A percentile compares a stretch with the other conserved stretches of the same genome.
Conservation (phyloP, 2,113 vertebrate species). For the Eubucco bourcierii region DNA sequence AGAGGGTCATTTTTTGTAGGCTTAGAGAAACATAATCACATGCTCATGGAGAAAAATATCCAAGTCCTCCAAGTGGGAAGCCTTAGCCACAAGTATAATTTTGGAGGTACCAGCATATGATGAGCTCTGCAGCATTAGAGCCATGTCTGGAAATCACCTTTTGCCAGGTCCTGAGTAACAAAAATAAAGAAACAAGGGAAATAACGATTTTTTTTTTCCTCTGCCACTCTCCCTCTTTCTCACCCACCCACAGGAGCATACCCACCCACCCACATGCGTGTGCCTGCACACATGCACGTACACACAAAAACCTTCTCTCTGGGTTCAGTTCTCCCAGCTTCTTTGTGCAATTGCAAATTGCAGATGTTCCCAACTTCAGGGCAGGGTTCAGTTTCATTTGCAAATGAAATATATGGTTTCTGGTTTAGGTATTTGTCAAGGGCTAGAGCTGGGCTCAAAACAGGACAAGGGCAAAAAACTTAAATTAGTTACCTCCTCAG, state of each 20-base stretch:
- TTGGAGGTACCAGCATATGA: neutral
- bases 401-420: neutral
- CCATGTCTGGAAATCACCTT: neutral
- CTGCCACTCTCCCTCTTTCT: neutral
- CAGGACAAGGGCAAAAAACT: neutral
- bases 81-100: neutral
- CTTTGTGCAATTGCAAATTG: slow-evolving; percentile 12
- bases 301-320: slow-evolving; percentile 58
- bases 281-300: neutral
- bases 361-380: slow-evolving; percentile 33
- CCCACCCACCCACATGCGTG: neutral
- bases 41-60: neutral
- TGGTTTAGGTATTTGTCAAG: neutral
- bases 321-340: neutral
- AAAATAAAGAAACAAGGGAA: neutral
- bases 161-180: neutral
- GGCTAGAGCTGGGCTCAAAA: neutral
- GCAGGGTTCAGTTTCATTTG: neutral
- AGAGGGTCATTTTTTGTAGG: neutral
- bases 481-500: neutral
- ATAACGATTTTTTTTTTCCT: neutral
- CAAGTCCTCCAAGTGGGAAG: neutral
- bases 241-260: neutral
- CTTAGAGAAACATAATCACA: neutral
- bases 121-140: neutral